Evolutionary conservation across 2,113 vertebrate genomes (phyloP).

Genomic region (Corapipo altera): DNA sequence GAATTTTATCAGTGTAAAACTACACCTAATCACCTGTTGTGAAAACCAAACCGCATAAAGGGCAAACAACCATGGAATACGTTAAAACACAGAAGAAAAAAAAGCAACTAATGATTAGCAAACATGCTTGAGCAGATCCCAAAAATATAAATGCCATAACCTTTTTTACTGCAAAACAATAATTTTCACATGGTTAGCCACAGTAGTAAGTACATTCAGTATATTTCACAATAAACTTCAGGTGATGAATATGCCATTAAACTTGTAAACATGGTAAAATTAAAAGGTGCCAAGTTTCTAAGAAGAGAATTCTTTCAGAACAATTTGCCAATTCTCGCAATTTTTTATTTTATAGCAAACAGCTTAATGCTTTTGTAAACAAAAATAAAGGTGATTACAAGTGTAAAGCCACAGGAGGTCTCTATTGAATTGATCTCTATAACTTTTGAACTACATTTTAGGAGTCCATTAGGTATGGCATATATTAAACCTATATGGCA

Average conservation of each 20-base stretch:
- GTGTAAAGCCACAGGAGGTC: background rate
- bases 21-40: background rate
- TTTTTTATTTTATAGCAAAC: background rate
- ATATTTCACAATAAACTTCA: slow-evolving; percentile 42
- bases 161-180: slow-evolving; percentile 39
- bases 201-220: slow-evolving; percentile 19
- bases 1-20: background rate
- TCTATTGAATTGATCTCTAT: background rate
- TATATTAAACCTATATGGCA: background rate
- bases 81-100: background rate
- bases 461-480: background rate
- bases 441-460: slow-evolving; percentile 3
- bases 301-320: background rate
- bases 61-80: background rate
- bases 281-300: background rate
- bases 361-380: background rate
- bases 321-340: background rate
- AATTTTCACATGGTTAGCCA: slow-evolving; percentile 32
- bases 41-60: background rate
- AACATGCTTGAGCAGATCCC: slow-evolving; percentile 30
- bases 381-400: background rate
- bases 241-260: background rate
- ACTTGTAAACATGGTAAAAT: background rate
- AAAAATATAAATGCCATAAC: background rate
- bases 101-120: background rate